Percentiles rank a stretch among this genome's conserved stretches.
These are phyloP conservation scores for Meteorus colon DNA, from an alignment of 2,888 invertebrate genomes.

Conservation along the genomic window DNA sequence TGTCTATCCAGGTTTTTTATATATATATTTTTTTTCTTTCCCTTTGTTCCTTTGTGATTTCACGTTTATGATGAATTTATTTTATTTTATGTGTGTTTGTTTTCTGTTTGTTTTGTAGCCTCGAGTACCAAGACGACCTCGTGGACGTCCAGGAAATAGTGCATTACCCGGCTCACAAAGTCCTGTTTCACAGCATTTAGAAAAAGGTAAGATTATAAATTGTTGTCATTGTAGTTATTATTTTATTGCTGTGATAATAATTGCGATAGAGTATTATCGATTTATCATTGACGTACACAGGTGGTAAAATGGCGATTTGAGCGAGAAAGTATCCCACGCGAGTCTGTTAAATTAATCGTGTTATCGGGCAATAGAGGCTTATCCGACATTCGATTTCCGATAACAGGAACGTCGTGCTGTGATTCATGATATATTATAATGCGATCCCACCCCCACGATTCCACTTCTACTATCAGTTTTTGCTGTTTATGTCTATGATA, in stretches of 20 bases:
- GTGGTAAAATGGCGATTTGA: slow-evolving; percentile 24
- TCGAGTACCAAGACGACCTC: slow-evolving; percentile 68
- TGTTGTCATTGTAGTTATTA: too few species aligned
- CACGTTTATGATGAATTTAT: background rate
- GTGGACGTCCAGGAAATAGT: slow-evolving; percentile 68
- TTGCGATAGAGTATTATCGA: background rate
- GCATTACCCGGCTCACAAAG: slow-evolving; percentile 65
- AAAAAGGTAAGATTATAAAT: slow-evolving; percentile 63
- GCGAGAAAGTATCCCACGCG: slow-evolving; percentile 35
- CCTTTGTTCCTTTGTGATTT: slow-evolving; percentile 5
- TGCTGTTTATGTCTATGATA: slow-evolving; percentile 7
- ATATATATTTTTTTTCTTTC: background rate
- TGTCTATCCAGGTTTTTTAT: background rate
- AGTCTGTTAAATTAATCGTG: slow-evolving; percentile 46
- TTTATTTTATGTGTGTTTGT: background rate
- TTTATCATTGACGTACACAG: background rate
- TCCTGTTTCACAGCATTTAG: slow-evolving; percentile 67
- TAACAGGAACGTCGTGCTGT: slow-evolving; percentile 34
- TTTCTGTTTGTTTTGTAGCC: slow-evolving; percentile 60
- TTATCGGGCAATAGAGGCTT: slow-evolving; percentile 55
- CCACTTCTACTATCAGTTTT: slow-evolving; percentile 23
- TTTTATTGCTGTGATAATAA: slow-evolving; percentile 1
- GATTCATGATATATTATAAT: slow-evolving; percentile 36
- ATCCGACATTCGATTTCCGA: slow-evolving; percentile 51
- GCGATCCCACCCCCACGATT: slow-evolving; percentile 21